These are phyloP conservation scores for Priocnemis perturbator DNA, from an alignment of 2,888 invertebrate genomes.

Conservation along the genomic window DNA sequence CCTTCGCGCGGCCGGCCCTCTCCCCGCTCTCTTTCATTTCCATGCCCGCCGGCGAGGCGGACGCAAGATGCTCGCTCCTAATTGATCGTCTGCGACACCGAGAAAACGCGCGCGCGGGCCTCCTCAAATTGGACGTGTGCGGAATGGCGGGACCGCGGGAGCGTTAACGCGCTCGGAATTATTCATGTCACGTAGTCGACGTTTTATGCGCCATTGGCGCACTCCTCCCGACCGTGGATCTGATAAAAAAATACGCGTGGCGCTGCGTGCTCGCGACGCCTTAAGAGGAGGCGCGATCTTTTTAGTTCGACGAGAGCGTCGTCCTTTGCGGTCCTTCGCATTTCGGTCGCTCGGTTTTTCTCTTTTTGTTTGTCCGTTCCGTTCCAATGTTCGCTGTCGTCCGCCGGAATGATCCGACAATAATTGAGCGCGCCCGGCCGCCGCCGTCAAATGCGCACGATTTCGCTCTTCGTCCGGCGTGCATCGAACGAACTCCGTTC, in stretches of 20 bases:
- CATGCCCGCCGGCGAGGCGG: not conserved
- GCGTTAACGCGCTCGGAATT: constrained; percentile 62
- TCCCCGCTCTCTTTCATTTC: not conserved
- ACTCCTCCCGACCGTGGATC: constrained; percentile 16
- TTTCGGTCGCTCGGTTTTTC: no score
- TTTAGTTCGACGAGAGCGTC: no score
- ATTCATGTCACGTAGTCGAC: constrained; percentile 71
- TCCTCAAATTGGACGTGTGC: constrained; percentile 32
- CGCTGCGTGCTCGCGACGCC: not conserved
- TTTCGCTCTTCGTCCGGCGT: no score
- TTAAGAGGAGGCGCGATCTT: no score
- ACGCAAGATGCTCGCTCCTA: not conserved
- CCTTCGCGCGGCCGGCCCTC: no score
- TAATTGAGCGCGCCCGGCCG: no score
- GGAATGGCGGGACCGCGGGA: constrained; percentile 24
- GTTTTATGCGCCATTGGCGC: constrained; percentile 66
- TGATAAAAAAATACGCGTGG: constrained; percentile 7
- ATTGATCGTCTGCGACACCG: not conserved
- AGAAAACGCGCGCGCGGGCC: constrained; percentile 5
- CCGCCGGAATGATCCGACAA: no score
- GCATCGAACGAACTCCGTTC: no score
- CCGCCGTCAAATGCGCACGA: no score
- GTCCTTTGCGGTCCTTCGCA: no score
- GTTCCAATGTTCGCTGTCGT: no score
- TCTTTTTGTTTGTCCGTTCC: no score